A percentile compares a stretch with the other conserved stretches of the same genome.
Conservation (phyloP, 2,797 vertebrate genomes). For the Sebastes wilsoni region DNA sequence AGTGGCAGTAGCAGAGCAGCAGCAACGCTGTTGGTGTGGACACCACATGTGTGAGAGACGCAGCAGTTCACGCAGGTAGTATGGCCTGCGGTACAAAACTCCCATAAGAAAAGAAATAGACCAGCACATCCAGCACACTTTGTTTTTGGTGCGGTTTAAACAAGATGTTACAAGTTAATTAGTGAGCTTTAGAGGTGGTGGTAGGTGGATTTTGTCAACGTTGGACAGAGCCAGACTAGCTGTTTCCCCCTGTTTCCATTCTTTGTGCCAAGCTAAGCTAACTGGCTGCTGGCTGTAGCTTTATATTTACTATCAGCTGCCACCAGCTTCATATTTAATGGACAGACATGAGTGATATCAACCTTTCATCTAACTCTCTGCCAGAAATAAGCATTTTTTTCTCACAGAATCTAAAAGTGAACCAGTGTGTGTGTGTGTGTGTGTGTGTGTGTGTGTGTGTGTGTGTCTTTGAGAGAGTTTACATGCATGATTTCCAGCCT, state of each 20-base stretch:
- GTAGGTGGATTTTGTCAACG: neutral
- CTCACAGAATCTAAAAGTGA: neutral
- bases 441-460: neutral
- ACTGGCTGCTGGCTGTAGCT: neutral
- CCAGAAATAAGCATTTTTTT: neutral
- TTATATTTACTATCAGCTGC: neutral
- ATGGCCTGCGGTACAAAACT: no score
- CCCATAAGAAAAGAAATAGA: neutral
- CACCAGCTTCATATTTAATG: neutral
- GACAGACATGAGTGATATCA: neutral
- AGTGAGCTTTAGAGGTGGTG: neutral
- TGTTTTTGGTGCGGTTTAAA: neutral
- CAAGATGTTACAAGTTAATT: neutral
- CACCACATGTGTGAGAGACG: neutral
- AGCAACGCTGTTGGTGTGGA: neutral
- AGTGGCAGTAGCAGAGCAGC: no score
- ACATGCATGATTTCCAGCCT: constrained; percentile 37
- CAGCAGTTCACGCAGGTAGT: no score
- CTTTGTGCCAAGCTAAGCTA: neutral
- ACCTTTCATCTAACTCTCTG: neutral
- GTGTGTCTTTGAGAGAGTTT: constrained; percentile 13
- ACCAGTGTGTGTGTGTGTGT: neutral
- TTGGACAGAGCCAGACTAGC: neutral
- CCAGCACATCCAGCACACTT: neutral
- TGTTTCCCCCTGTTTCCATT: neutral